Evolutionary conservation across 2,888 invertebrate species (phyloP).

Genomic region (Ectemnius lituratus): DNA sequence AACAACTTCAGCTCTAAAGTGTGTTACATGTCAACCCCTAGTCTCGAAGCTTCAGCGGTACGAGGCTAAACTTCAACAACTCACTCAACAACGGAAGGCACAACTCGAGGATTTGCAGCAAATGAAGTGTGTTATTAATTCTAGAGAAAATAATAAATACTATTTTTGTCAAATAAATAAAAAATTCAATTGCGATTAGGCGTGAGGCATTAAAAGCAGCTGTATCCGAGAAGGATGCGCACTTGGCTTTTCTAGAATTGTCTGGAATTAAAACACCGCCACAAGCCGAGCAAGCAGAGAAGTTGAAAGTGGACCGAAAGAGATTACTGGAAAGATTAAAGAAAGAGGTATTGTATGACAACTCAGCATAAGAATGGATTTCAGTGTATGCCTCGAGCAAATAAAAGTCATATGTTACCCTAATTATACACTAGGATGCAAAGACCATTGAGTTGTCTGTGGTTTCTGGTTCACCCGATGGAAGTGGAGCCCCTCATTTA

Average conservation of each 20-base stretch:
- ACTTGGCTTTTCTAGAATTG: conserved; percentile 89
- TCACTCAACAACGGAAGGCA: conserved; percentile 82
- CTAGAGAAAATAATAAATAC: neutral
- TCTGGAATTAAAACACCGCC: conserved; percentile 83
- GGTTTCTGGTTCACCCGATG: conserved; percentile 55
- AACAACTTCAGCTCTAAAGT: conserved; percentile 84
- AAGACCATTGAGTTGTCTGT: conserved; percentile 66
- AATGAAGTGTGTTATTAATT: conserved; percentile 84
- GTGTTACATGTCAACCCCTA: conserved; percentile 84
- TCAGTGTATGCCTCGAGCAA: neutral
- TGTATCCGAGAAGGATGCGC: conserved; percentile 93
- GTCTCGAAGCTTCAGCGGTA: conserved; percentile 82
- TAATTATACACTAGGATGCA: conserved; percentile 61
- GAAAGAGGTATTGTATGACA: conserved; percentile 77
- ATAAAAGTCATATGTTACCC: neutral
- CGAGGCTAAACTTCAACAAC: conserved; percentile 82
- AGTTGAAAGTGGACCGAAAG: conserved; percentile 84
- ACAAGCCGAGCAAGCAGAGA: conserved; percentile 84
- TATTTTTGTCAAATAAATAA: conserved; percentile 12
- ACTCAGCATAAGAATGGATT: neutral
- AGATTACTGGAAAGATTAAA: conserved; percentile 86
- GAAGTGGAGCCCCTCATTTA: conserved; percentile 55
- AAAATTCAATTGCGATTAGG: conserved; percentile 77
- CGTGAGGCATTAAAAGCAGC: conserved; percentile 91
- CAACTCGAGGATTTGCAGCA: conserved; percentile 88